Evolutionary conservation across 2,797 vertebrate genomes (phyloP), one percentile per base, ranked within the genome.

Genomic region (Notamacropus eugenii): DNA sequence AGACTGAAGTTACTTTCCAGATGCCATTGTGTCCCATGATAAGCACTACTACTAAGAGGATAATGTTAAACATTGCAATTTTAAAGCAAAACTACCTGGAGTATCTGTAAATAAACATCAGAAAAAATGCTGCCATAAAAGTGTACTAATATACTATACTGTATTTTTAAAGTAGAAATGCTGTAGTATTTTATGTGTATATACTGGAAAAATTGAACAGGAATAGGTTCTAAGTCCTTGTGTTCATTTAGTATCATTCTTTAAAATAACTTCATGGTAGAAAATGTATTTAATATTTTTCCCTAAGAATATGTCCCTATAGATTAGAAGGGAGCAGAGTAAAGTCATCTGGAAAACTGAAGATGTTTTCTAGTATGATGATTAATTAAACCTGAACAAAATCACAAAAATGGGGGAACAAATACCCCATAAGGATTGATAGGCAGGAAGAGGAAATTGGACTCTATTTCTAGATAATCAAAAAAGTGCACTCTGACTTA

Each of bases 111-210:
- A 97, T 98, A 97, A 97, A 98, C 90, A 1, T 90, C 95, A 93
- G 93, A 95, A 97, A 82, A 97, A 96, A 52, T 92, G 93, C 96
- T 97, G 95, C 94, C 94, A 52, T 98, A 95, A 97, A 97, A 57
- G 34, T 98, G 97, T 95, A 97, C 98, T 96, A 98, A 97, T 98
- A 50, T 95, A 29, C 93, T 93, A 96, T 98, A 93, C 95, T 97
- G 82, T 97, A 98, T 98, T 98, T 97, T 98, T 59, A 98, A 97
- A 54, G 94, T 96, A 93, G 96, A 97, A 91, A 96, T 93, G 31
- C 40, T 96, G 82, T 97, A 94, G 93, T 98, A 93, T 98, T 97
- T 98, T 98, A 97, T 95, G 94, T 97, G 54, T 95, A 90, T 91
- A 96, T 91, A 95, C 46, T 96, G 92, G 93, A 96, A 96, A 82